Percentiles rank a stretch among this genome's conserved stretches.
Conservation (phyloP, 1,140 invertebrate genomes). For the Propsilocerus akamusi region DNA sequence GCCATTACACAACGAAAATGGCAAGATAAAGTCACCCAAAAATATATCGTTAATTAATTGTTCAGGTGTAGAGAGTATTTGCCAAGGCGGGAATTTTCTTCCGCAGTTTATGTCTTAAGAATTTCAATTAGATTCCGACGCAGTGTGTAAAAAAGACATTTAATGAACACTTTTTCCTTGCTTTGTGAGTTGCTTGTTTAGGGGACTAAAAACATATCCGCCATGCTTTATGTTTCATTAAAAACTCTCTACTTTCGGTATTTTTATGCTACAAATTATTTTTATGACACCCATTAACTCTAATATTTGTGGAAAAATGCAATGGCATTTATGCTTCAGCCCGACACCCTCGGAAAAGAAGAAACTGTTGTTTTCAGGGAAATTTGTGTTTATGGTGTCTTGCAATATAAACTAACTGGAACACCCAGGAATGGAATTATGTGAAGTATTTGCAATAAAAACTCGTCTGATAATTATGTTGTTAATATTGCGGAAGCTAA, state of each 20-base stretch:
- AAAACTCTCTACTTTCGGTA: constrained; percentile 1
- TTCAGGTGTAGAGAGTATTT: background rate
- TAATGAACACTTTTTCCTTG: background rate
- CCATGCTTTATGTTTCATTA: background rate
- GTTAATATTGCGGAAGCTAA: no score
- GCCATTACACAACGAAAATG: no score
- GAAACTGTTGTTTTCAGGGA: no score
- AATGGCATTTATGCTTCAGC: background rate
- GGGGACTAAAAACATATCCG: background rate
- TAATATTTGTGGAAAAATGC: background rate
- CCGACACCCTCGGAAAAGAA: no score
- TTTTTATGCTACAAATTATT: constrained; percentile 4
- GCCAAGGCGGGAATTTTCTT: background rate
- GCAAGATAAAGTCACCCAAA: no score
- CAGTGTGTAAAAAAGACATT: background rate
- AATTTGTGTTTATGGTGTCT: no score
- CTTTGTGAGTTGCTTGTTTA: background rate
- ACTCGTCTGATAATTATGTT: no score
- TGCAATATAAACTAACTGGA: no score
- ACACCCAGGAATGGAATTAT: no score
- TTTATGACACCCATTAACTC: constrained; percentile 1
- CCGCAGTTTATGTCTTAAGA: background rate
- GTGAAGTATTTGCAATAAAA: no score
- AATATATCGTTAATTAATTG: constrained; percentile 4
- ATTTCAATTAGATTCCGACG: background rate